phyloP scores from a whole-genome alignment of 2,113 vertebrate species.

The Ursus arctos region DNA sequence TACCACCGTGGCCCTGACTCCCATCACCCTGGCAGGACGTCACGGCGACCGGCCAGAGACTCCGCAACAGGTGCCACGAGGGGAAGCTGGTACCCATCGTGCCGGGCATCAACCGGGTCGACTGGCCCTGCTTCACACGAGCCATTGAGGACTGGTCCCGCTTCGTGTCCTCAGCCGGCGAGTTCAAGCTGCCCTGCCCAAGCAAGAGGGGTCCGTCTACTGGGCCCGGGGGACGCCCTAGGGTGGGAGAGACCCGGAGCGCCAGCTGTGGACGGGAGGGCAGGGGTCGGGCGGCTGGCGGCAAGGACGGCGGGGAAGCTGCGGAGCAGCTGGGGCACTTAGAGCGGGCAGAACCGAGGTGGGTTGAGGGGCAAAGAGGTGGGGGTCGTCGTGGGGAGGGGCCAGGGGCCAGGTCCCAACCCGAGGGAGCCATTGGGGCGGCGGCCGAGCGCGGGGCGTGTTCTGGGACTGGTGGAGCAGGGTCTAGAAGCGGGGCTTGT shows the following conservation, averaged over 20 bases:
- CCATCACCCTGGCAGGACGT: conserved; percentile 66
- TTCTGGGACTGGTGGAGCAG: accelerated
- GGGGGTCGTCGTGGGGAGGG: not conserved
- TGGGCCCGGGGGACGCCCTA: accelerated
- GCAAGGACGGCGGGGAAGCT: accelerated
- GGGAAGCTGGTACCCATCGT: conserved; percentile 72
- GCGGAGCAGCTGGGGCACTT: not conserved
- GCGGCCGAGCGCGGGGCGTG: not conserved
- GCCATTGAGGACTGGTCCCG: conserved; percentile 82
- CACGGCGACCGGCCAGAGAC: conserved; percentile 42
- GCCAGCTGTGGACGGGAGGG: accelerated
- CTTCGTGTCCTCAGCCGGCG: conserved; percentile 61
- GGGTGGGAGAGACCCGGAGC: accelerated
- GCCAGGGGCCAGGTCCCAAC: not conserved
- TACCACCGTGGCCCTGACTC: not conserved
- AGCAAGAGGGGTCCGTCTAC: conserved; percentile 63
- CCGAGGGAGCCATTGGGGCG: no score
- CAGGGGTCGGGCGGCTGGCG: accelerated
- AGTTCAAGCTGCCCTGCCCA: conserved; percentile 74
- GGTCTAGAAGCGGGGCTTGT: not conserved
- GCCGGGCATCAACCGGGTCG: conserved; percentile 45
- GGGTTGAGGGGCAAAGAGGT: accelerated
- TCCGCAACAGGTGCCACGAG: conserved; percentile 10
- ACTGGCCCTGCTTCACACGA: conserved; percentile 76
- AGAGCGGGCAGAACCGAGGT: accelerated